These are phyloP conservation scores for Epistrophe eligans DNA, from an alignment of 2,888 invertebrate genomes.

Conservation along the genomic window DNA sequence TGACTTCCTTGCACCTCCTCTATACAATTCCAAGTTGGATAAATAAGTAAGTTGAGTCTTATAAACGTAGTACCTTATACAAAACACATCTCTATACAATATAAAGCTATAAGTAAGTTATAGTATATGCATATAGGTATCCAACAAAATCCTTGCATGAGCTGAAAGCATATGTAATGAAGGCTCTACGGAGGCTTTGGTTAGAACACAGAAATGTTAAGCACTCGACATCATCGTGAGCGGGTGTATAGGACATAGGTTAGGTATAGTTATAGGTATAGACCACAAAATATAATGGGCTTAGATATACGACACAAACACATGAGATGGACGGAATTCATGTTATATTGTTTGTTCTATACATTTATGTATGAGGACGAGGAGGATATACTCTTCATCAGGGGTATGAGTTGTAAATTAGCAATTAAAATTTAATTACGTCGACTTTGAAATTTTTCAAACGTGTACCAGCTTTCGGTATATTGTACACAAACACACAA, in stretches of 20 bases:
- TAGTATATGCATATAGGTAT: conserved; percentile 1
- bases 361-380: neutral
- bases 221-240: conserved; percentile 43
- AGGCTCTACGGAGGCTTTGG: conserved; percentile 28
- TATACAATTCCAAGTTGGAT: conserved; percentile 16
- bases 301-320: conserved; percentile 30
- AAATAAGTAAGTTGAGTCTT: conserved; percentile 61
- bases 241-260: neutral
- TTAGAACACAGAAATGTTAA: conserved; percentile 39
- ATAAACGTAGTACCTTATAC: conserved; percentile 17
- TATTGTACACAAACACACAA: neutral
- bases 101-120: neutral
- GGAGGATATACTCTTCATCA: neutral
- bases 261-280: neutral
- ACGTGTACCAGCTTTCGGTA: conserved; percentile 26
- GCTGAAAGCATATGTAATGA: conserved; percentile 66
- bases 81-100: neutral
- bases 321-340: conserved; percentile 21
- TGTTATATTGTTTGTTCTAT: neutral
- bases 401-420: conserved; percentile 69
- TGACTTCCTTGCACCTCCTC: conserved; percentile 56
- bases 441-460: conserved; percentile 68
- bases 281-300: conserved; percentile 72
- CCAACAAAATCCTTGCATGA: conserved; percentile 45
- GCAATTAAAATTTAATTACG: conserved; percentile 75